Percentiles rank a stretch among this genome's conserved stretches.
phyloP scores from a whole-genome alignment of 2,888 invertebrate genomes.

The Gasteruption jaculator region DNA sequence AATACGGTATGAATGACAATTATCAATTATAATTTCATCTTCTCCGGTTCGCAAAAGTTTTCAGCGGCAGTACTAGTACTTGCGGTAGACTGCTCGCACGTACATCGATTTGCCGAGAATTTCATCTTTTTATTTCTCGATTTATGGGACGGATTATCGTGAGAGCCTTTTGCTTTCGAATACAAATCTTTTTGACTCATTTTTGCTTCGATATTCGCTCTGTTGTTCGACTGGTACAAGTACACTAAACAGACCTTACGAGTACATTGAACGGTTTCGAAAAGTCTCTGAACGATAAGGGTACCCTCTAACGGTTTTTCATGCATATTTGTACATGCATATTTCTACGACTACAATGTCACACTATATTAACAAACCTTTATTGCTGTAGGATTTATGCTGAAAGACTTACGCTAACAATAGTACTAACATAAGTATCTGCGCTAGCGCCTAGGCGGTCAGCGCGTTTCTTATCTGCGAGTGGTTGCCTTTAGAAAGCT shows the following conservation, averaged over 20 bases:
- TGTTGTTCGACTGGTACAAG: no score
- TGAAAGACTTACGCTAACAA: no score
- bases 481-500: conserved; percentile 2
- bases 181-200: conserved; percentile 3
- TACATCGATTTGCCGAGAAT: conserved; percentile 7
- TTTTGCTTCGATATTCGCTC: conserved; percentile 4
- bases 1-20: conserved; percentile 12
- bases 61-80: conserved; percentile 8
- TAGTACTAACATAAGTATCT: no score
- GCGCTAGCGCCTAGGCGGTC: no score
- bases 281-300: no score
- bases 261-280: no score
- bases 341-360: no score
- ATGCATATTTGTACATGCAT: no score
- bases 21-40: conserved; percentile 11
- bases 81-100: conserved; percentile 9
- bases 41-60: conserved; percentile 10
- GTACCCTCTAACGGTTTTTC: no score
- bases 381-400: no score
- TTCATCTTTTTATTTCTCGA: conserved; percentile 2
- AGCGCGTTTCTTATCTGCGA: neutral
- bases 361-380: no score
- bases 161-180: conserved; percentile 8
- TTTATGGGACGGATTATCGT: conserved; percentile 10
- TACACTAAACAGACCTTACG: no score